Conservation (phyloP, 2,888 invertebrate species). For the Pseudolycoriella hygida region DNA sequence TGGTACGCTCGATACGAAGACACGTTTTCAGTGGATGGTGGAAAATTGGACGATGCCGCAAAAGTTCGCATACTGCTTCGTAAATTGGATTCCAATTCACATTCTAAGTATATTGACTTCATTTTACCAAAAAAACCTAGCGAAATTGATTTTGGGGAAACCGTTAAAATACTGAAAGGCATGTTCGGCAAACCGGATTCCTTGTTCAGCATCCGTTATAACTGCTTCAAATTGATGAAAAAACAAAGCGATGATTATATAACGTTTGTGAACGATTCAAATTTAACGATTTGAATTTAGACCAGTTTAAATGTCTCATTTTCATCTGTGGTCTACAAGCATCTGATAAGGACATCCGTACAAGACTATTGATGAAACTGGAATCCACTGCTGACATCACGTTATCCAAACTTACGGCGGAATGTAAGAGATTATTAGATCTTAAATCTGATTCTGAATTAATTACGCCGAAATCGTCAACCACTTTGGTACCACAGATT, state of each 20-base stretch:
- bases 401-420: background rate
- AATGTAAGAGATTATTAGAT: background rate
- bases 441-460: background rate
- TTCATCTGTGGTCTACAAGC: conserved; percentile 11
- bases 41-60: no score
- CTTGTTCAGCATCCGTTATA: no score
- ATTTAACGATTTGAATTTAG: conserved; percentile 8
- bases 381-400: background rate
- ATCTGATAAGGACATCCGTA: conserved; percentile 10
- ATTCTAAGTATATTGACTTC: no score
- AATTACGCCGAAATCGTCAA: background rate
- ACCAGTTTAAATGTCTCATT: conserved; percentile 13
- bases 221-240: conserved; percentile 11
- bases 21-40: no score
- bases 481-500: background rate
- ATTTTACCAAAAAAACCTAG: no score
- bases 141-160: no score
- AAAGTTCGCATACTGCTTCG: no score
- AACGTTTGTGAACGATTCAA: conserved; percentile 11
- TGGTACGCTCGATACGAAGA: no score
- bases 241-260: conserved; percentile 9
- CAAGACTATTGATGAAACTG: conserved; percentile 11
- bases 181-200: no score
- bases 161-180: no score
- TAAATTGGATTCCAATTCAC: no score